Conservation (phyloP, 30 jellyfish, hydroid and myxozoan genomes). For the Pelagia noctiluca region DNA sequence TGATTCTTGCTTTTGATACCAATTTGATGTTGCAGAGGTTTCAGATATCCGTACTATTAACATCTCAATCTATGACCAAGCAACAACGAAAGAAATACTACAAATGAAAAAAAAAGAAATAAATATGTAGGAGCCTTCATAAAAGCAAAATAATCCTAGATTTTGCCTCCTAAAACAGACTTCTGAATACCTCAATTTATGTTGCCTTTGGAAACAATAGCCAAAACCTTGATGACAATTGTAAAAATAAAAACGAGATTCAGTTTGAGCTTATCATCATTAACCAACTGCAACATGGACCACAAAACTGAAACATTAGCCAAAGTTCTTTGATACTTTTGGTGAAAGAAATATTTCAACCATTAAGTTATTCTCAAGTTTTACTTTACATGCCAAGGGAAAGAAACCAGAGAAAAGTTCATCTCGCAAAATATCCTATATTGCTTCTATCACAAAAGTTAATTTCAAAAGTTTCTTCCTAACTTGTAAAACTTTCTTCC, state of each 20-base stretch:
- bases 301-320: too few species aligned
- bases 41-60: slow-evolving; percentile 71
- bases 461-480: too few species aligned
- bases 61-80: slow-evolving; percentile 6
- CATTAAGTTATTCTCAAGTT: too few species aligned
- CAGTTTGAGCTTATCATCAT: slow-evolving; percentile 42
- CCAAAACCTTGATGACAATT: slow-evolving; percentile 26
- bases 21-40: too few species aligned
- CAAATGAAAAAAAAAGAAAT: too few species aligned
- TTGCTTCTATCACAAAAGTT: too few species aligned
- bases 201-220: slow-evolving; percentile 40
- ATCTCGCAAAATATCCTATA: too few species aligned
- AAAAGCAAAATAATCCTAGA: slow-evolving; percentile 39
- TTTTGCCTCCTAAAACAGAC: slow-evolving; percentile 64
- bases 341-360: too few species aligned
- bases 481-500: not conserved
- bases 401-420: too few species aligned
- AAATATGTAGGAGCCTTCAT: slow-evolving; percentile 54
- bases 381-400: too few species aligned
- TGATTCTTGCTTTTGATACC: too few species aligned
- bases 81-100: slow-evolving; percentile 8
- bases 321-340: too few species aligned
- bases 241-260: slow-evolving; percentile 20
- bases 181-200: not conserved
- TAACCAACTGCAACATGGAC: slow-evolving; percentile 66